Base-by-base conservation (phyloP, 2,888 invertebrate genomes). In the Endotricha flammealis region DNA sequence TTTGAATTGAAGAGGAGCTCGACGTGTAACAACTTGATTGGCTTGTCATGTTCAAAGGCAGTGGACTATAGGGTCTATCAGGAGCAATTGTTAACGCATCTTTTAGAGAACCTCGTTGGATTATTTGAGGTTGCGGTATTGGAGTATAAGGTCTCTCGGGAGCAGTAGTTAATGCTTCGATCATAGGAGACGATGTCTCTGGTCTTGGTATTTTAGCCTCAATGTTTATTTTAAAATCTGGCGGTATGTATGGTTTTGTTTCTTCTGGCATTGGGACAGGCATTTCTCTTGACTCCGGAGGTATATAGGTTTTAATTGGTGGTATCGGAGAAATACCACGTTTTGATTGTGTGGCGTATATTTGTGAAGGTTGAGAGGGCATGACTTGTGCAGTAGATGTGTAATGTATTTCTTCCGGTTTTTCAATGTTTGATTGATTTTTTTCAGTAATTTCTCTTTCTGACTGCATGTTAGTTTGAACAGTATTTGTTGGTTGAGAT, bases 81-180 rank as follows among this genome's bases (percentile, higher is more conserved):
- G 92, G 88, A 13, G 92, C 92, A 40, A 90, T 89, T 13, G 90
- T 88, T 28, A 92, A 66, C 10, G 92, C 92, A 41, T 89, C 89
- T 41, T 69, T 71, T 44, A 90, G 73, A 29, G 83, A 88, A 1
- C 88, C 80, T 50, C 88, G 81, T 54, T 86, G 83, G 44, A 87
- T 79, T 38, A 79, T 42, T 39, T 56, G 75, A 10, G 80, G 68
- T 13, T 87, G 47, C n/a, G 20, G 8, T 13, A 90, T 78, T 0
- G 91, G 90, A 7, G 90, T 90, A 43, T 88, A 90, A 3, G 90
- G 87, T 41, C 89, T 81, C 27, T 91, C 89, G 0, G 93, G 90
- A 3, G 91, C 92, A 12, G 91, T 91, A 10, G 90, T 91, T 33
- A 93, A 70, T 8, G 93, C 93, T 36, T 89, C 88, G 6, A 91